These are phyloP conservation scores for Dasypogon diadema DNA, from an alignment of 2,888 invertebrate species.

Conservation along the genomic window DNA sequence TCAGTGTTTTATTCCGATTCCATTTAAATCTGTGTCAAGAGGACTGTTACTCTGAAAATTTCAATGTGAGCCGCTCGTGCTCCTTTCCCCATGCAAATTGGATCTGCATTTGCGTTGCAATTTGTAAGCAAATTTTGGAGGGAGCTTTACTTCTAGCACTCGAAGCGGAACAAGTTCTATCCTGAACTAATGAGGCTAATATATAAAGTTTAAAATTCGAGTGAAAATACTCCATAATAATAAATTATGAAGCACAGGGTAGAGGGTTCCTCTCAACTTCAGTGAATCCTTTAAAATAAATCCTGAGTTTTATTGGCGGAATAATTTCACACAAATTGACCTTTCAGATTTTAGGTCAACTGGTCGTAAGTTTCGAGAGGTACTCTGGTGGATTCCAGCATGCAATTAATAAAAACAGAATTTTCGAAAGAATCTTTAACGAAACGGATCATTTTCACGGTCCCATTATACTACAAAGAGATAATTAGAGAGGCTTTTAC, in stretches of 20 bases:
- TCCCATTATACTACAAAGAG: too few relatives aligned
- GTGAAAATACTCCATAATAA: not conserved
- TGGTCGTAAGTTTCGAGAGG: too few relatives aligned
- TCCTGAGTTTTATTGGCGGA: not conserved
- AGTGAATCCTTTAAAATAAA: not conserved
- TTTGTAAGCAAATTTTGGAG: not conserved
- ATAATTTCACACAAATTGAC: not conserved
- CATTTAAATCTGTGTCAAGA: not conserved
- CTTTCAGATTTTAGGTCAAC: not conserved
- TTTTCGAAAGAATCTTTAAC: not conserved
- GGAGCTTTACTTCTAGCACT: not conserved
- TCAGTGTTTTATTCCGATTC: constrained; percentile 6
- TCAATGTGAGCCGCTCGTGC: not conserved
- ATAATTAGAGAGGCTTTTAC: not conserved
- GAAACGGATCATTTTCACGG: too few relatives aligned
- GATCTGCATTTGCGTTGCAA: not conserved
- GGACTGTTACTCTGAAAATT: not conserved
- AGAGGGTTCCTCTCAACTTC: not conserved
- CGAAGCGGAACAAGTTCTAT: not conserved
- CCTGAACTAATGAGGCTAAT: not conserved
- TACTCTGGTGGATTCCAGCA: too few relatives aligned
- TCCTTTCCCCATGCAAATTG: not conserved
- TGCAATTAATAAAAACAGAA: not conserved
- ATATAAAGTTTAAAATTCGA: not conserved
- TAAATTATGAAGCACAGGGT: not conserved